phyloP scores from a whole-genome alignment of 2,113 vertebrate species.

The Picathartes gymnocephalus region DNA sequence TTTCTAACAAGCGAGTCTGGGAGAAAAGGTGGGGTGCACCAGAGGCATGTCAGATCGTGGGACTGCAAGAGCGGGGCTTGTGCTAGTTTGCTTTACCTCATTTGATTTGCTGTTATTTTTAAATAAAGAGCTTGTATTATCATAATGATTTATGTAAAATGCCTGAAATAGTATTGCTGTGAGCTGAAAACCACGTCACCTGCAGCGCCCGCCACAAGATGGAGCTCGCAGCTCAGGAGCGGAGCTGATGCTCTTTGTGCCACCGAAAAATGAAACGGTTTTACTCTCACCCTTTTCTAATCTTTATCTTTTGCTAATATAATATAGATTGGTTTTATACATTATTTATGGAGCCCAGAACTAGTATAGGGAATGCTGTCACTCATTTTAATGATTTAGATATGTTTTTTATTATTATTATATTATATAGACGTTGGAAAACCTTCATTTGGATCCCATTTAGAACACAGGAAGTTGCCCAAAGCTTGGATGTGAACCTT shows the following conservation, averaged over 20 bases:
- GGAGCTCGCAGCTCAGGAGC: slow-evolving; percentile 63
- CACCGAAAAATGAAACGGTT: not conserved
- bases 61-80: not conserved
- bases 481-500: slow-evolving; percentile 60
- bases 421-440: slow-evolving; percentile 55
- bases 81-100: not conserved
- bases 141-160: not conserved
- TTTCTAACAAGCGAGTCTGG: not conserved
- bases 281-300: slow-evolving; percentile 31
- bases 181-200: fast-evolving
- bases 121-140: not conserved
- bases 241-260: not conserved
- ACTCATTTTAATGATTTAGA: slow-evolving; percentile 65
- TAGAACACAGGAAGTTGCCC: slow-evolving; percentile 65
- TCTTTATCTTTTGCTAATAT: slow-evolving; percentile 65
- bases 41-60: too few relatives aligned
- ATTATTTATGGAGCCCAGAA: slow-evolving; percentile 65
- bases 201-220: slow-evolving; percentile 35
- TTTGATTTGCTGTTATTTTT: not conserved
- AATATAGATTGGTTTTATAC: slow-evolving; percentile 50
- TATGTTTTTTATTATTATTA: slow-evolving; percentile 60
- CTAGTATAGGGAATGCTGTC: slow-evolving; percentile 62
- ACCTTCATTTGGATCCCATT: slow-evolving; percentile 63
- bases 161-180: fast-evolving
- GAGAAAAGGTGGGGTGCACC: not conserved